Evolutionary conservation across 2,797 vertebrate species (phyloP), one percentile per base, ranked within the genome.

Genomic region (Mionectes olivaceus): DNA sequence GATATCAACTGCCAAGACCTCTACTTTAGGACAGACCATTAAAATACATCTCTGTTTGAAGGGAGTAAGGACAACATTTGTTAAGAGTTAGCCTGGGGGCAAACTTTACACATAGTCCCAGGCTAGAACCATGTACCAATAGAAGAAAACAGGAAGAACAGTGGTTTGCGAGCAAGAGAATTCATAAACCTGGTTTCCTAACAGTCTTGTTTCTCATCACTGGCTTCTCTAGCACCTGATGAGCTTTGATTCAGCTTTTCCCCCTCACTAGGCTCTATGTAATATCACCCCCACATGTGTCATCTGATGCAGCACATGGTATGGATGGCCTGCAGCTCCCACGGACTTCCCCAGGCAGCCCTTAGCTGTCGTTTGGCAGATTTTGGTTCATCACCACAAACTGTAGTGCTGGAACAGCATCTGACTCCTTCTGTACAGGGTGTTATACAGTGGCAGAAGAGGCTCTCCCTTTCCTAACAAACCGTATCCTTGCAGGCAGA

Each of bases 21-120:
- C 82, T 80, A 23, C 50, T 84, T 94, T 39, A 89, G 68, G 64
- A 82, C 1, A 33, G 68, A 70, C 57, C 35, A 67, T 71, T 91
- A 93, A 94, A 90, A 90, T 55, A 44, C 19, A 16, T 59, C 63
- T 83, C 70, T 64, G 5, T 76, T 91, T 73, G 60, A 59, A 67
- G 43, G n/a, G 35, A 92, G 21, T 47, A 75, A 87, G 69, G 46
- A 35, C n/a, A 91, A 79, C 44, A 80, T 60, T 56, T 86, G 47
- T 64, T 91, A 92, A 74, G 43, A 70, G 27, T 21, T 59, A 86
- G 70, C 85, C 80, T 76, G 67, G 83, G 93, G 85, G 50, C 44
- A 94, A 83, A 82, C 32, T 86, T 88, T 37, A 90, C 19, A 39
- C 33, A 50, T 6, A 47, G 70, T 88, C 63, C 79, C 83, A 70